Base-by-base conservation (phyloP, 2,888 invertebrate species). In the Drosophila pegasa region DNA sequence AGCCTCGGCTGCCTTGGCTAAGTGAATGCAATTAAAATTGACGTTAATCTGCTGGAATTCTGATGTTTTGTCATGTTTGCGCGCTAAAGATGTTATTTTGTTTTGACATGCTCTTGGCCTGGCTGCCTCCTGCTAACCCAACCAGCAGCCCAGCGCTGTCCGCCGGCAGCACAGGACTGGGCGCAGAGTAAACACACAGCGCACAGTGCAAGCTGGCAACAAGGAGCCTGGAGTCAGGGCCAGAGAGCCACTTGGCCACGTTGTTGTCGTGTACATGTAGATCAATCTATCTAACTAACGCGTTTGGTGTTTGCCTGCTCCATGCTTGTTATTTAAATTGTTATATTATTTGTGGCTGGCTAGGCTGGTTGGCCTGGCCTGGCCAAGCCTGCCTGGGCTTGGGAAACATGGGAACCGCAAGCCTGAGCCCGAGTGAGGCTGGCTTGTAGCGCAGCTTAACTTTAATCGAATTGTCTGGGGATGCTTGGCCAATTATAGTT, bases 21-120 rank as follows among this genome's bases (percentile, higher is more conserved):
- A 85, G 85, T 85, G 88, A 88, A 87, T 88, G 88, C 88, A 88
- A 86, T 86, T 86, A 88, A 86, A 86, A 88, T 84, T 87, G 87
- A 88, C 88, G 87, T 86, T 86, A 86, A 88, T 86, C 88, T 88
- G 85, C 80, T 88, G 88, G 81, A 87, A 84, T 86, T 86, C 81
- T 86, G 88, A 86, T 88, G 88, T 87, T 88, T 87, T 87, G 85
- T 86, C 86, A 86, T 88, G 86, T 86, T 86, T 87, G 87, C 88
- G 87, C 88, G 85, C 87, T 88, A 83, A 85, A 85, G 84, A 86
- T 88, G 85, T 86, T 86, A 88, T 86, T 88, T 85, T 84, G 81
- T 86, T 87, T 88, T 84, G 88, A 85, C 88, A 88, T 85, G 88
- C 87, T 83, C 86, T 83, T 81, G 82, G 87, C 71, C 70, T 48